Percentiles rank a stretch among this genome's conserved stretches.
phyloP scores from a whole-genome alignment of 2,797 vertebrate species.

The Microcaecilia unicolor region DNA sequence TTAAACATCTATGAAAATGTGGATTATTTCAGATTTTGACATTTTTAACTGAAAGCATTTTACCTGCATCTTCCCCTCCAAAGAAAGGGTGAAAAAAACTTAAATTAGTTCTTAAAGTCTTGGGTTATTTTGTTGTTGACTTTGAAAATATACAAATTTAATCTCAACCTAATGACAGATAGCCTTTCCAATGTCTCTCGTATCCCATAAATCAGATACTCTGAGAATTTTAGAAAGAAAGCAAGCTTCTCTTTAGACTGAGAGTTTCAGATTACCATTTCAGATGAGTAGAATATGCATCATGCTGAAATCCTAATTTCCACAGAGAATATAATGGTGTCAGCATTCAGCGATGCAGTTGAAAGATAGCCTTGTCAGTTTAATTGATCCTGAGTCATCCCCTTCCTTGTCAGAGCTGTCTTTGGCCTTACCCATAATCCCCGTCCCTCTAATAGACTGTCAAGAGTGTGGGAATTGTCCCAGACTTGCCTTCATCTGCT shows the following conservation, averaged over 20 bases:
- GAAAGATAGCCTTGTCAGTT: constrained; percentile 51
- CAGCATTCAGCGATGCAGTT: constrained; percentile 46
- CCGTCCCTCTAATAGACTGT: constrained; percentile 41
- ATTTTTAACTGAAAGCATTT: too few species aligned
- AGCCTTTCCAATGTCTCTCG: not conserved
- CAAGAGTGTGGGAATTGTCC: constrained; percentile 50
- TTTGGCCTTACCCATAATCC: constrained; percentile 57
- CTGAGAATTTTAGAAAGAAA: not conserved
- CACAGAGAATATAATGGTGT: constrained; percentile 23
- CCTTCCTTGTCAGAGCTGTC: constrained; percentile 53
- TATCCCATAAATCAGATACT: constrained; percentile 5
- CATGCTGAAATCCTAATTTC: constrained; percentile 7
- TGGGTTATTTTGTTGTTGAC: too few species aligned
- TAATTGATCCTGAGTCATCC: constrained; percentile 57
- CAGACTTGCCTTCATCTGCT: constrained; percentile 46
- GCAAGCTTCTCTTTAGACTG: not conserved
- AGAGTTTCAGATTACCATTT: constrained; percentile 30
- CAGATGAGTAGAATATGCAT: constrained; percentile 14
- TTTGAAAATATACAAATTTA: too few species aligned
- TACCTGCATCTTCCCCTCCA: too few species aligned
- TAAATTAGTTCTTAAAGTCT: too few species aligned
- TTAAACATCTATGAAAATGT: too few species aligned
- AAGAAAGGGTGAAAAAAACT: too few species aligned
- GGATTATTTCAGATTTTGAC: too few species aligned
- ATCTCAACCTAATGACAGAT: not conserved